Evolutionary conservation across 2,888 invertebrate genomes (phyloP), one percentile per base, ranked within the genome.

Genomic region (Eupithecia subfuscata): DNA sequence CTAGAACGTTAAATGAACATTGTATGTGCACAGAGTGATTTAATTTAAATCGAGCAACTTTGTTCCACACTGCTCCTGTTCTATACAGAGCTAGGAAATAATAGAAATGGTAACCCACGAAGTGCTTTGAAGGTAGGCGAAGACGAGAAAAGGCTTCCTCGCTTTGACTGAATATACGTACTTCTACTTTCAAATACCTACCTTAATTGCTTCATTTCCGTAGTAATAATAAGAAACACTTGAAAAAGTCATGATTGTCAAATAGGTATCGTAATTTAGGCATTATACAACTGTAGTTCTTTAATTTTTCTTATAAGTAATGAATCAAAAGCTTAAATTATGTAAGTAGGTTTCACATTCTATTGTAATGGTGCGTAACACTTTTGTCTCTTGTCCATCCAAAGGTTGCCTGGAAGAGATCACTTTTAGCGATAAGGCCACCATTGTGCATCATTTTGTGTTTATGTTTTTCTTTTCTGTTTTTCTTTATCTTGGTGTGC

Each of bases 41-140:
- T 75, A 77, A 78, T 80, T 79, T 78, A 77, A 79, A 77, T 77
- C 76, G 74, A 64, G 76, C 76, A 79, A 80, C 79, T 79, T 78
- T 81, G 80, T 80, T 80, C 60, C 30, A 30, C 60, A 48, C 37
- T 48, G 48, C 67, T 71, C 22, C 65, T 5, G 43, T 30, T 64
- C 22, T 6, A 60, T 16, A 22, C 69, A 78, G 74, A 75, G 75
- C 52, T 78, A 73, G 18, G 65, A 73, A 73, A 30, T 48, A 37
- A 25, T 64, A 60, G 43, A 75, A 40, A 43, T 71, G 18, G 12
- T 18, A 43, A 43, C 43, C 60, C 12, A 14, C 4, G 1, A 56
- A n/a, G 52, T 48, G 48, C 18, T 48, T 48, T 48, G 48, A 48
- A 56, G 56, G n/a, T 56, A 22, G 5, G 22, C 6, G 25, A 60